Base-by-base conservation (phyloP, 2,888 invertebrate genomes). In the Cataglyphis livida region DNA sequence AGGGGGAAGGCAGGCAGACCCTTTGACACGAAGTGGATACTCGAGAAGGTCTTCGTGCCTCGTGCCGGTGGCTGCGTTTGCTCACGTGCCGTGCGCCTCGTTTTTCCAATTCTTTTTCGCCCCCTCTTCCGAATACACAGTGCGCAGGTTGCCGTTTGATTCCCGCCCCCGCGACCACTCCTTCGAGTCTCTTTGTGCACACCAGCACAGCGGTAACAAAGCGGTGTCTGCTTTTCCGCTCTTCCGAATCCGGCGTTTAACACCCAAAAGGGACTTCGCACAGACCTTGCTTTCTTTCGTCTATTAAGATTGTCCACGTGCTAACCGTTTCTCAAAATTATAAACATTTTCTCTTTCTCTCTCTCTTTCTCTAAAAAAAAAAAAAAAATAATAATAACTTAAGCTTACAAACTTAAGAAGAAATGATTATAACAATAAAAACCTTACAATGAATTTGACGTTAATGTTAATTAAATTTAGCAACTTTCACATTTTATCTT, bases 21-120 rank as follows among this genome's bases (percentile, higher is more conserved):
- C 89, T 91, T 87, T 89, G 89, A 89, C 91, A 87, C 85, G 81
- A 87, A 92, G 91, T 92, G 92, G 89, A 89, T 91, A 83, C 89
- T 91, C 88, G 91, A 90, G 86, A 57, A 88, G 87, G 86, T 89
- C 83, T 84, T 78, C 71, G 68, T 64, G 81, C 82, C 64, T 82
- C 71, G 61, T 38, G 51, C 51, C 51, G 48, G 68, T 44, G 68
- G 62, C 64, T 74, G 74, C 64, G 66, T 89, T 85, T 84, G 87
- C 82, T 87, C 85, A 81, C 87, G 85, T 74, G 88, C 57, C 85
- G 83, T 82, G 83, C 83, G 75, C 51, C 74, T 83, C 84, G 86
- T 88, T 90, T 88, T 85, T 85, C 84, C 84, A 87, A 87, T 88
- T 89, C 84, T 59, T 71, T 68, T 84, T 73, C 70, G 48, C 78